Evolutionary conservation across 2,113 vertebrate species (phyloP).

Genomic region (Lampris megalopsis): DNA sequence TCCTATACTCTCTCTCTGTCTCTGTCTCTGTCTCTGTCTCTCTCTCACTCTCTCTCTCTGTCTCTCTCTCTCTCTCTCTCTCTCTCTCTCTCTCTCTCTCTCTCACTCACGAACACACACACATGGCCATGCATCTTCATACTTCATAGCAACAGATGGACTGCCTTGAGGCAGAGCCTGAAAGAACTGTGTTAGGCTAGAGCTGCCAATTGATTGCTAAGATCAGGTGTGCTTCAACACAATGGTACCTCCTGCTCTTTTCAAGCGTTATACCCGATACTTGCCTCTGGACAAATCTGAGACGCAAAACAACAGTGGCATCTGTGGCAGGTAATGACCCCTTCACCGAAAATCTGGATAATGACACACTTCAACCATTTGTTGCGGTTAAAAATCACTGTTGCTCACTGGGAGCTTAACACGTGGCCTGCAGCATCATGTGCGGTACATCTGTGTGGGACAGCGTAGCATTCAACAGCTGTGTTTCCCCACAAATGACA

Average conservation of each 20-base stretch:
- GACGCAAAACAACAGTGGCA: slow-evolving; percentile 75
- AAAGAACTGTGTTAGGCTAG: slow-evolving; percentile 52
- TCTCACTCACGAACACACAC: slow-evolving; percentile 22
- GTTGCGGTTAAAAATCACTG: slow-evolving; percentile 79
- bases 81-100: slow-evolving; percentile 28
- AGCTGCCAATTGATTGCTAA: slow-evolving; percentile 68
- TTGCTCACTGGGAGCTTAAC: slow-evolving; percentile 62
- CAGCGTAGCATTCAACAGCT: slow-evolving; percentile 10
- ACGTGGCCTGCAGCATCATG: slow-evolving; percentile 73
- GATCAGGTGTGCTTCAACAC: slow-evolving; percentile 78
- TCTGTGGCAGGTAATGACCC: slow-evolving; percentile 81
- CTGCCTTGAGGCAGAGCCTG: slow-evolving; percentile 72
- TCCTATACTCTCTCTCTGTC: slow-evolving; percentile 36
- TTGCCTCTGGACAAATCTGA: slow-evolving; percentile 68
- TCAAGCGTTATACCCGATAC: slow-evolving; percentile 52
- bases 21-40: slow-evolving; percentile 13
- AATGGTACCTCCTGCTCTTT: slow-evolving; percentile 80
- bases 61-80: slow-evolving; percentile 11
- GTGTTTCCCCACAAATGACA: slow-evolving; percentile 33
- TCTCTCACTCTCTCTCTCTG: slow-evolving; percentile 46
- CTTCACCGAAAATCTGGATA: slow-evolving; percentile 70
- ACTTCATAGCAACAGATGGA: slow-evolving; percentile 77
- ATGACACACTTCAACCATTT: slow-evolving; percentile 74
- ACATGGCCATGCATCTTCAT: slow-evolving; percentile 40
- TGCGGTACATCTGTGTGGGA: slow-evolving; percentile 53